Conservation (phyloP, 2,888 invertebrate genomes). For the Ephialtes manifestator region DNA sequence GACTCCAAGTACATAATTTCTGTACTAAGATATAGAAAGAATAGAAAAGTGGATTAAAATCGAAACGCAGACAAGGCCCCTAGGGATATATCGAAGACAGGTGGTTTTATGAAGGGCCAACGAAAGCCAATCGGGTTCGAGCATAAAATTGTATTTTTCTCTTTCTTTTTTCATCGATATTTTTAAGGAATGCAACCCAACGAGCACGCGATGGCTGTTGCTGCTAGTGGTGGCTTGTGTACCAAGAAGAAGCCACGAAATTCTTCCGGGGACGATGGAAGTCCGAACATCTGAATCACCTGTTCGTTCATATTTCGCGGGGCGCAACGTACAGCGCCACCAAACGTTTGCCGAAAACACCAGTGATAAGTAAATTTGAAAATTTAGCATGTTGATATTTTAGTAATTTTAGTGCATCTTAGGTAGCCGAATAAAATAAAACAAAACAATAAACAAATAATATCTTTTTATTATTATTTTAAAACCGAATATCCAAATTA, state of each 20-base stretch:
- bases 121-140: constrained; percentile 22
- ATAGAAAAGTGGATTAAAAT: not conserved
- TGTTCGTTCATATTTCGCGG: constrained; percentile 62
- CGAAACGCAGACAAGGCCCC: not conserved
- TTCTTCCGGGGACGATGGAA: constrained; percentile 35
- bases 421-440: too few relatives aligned
- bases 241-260: not conserved
- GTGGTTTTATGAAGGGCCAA: constrained; percentile 16
- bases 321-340: constrained; percentile 51
- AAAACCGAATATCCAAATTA: too few relatives aligned
- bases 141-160: not conserved
- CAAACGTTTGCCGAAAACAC: constrained; percentile 60
- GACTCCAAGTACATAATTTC: too few relatives aligned
- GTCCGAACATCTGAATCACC: constrained; percentile 59
- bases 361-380: constrained; percentile 78
- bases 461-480: too few relatives aligned
- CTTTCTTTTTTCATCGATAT: constrained; percentile 2
- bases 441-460: too few relatives aligned
- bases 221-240: not conserved
- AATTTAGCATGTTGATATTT: constrained; percentile 84
- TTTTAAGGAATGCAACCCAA: constrained; percentile 8
- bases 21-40: too few relatives aligned
- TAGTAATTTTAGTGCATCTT: constrained; percentile 83
- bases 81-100: constrained; percentile 34
- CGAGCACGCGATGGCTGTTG: constrained; percentile 32